Evolutionary conservation across 2,797 vertebrate species (phyloP).

Genomic region (Distichodus sexfasciatus): DNA sequence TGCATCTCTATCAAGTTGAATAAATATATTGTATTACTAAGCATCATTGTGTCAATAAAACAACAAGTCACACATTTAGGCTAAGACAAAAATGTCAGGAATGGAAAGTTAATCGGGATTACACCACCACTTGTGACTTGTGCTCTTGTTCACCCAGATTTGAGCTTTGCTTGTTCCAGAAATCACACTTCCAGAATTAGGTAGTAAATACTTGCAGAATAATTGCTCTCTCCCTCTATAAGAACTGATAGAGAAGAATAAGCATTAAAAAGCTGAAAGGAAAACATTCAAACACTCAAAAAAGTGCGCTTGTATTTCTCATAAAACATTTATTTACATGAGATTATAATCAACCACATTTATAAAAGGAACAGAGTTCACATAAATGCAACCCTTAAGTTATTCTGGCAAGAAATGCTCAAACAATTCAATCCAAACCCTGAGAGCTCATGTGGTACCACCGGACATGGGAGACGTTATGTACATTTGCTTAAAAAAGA

Average conservation of each 20-base stretch:
- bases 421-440: constrained; percentile 72
- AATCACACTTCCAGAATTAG: constrained; percentile 41
- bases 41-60: constrained; percentile 51
- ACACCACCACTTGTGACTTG: constrained; percentile 72
- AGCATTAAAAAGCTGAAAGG: no score
- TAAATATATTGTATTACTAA: not conserved
- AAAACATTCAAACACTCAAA: not conserved
- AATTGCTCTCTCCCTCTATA: not conserved
- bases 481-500: constrained; percentile 56
- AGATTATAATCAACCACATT: constrained; percentile 76
- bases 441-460: constrained; percentile 72
- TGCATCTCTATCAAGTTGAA: no score
- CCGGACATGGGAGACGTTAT: constrained; percentile 67
- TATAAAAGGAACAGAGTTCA: constrained; percentile 76
- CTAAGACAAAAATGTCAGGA: constrained; percentile 60
- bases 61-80: constrained; percentile 59
- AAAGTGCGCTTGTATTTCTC: constrained; percentile 45
- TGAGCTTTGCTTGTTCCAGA: constrained; percentile 48
- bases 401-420: constrained; percentile 59
- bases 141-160: constrained; percentile 76
- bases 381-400: constrained; percentile 61
- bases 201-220: not conserved
- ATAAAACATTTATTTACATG: constrained; percentile 79
- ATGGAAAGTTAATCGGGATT: constrained; percentile 74
- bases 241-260: no score